Base-by-base conservation (phyloP, 2,113 vertebrate genomes). In the Cisticola juncidis region DNA sequence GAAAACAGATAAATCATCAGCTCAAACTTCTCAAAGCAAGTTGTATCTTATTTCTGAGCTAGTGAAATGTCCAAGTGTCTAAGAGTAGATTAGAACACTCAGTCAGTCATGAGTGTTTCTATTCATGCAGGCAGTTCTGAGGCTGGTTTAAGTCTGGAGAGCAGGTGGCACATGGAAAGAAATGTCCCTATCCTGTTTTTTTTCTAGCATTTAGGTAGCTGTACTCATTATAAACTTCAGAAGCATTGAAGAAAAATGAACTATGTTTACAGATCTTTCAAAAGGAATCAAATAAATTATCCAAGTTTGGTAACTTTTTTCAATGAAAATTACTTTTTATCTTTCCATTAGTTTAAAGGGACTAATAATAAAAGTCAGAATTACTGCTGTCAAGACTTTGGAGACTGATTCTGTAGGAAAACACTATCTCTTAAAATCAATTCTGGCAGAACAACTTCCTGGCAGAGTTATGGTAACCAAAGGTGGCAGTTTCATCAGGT, bases 101-200 rank as follows among this genome's bases (percentile, higher is more conserved):
- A 24, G 5, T 71, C 25, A 64, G 28, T n/a, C 48, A 17, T 35
- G 1, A 57, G 19, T 5, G 8, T 36, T 87, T 87, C 58, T 90
- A 17, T 23, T 73, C 23, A 33, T 4, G 24, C 26, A 79, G 53
- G 5, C 45, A 68, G 48, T 22, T 88, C 36, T 47, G 69, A 64
- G 38, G 38, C 38, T 38, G 36, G 7, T 35, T 31, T 66, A 31
- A 48, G 40, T 9, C 23, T 82, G 50, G 38, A 91, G 15, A n/a
- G 19, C 28, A 18, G 1, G 25, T 36, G 61, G n/a, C 14, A 84
- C 45, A 10, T 12, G 21, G 23, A 45, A 82, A 31, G 35, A 71
- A 81, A 64, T 1, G 0, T 0, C 36, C 0, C 51, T 12, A 56
- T 9, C 21, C 35, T 54, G 3, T 3, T 26, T 8, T 40, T 56